Conservation (phyloP, 1,140 invertebrate species). For the Conus ventricosus region DNA sequence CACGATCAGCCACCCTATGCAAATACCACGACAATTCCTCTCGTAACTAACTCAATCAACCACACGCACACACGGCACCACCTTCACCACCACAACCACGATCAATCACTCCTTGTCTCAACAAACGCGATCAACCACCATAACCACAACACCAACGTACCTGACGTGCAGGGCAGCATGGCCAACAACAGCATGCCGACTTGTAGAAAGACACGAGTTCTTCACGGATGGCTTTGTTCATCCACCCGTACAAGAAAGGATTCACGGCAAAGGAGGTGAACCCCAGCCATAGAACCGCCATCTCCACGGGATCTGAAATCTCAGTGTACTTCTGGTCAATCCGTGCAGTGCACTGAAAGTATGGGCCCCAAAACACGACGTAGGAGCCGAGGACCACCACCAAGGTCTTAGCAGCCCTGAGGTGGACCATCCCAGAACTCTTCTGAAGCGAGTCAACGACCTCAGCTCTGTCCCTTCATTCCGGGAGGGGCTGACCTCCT, state of each 20-base stretch:
- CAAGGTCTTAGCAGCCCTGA: constrained; percentile 43
- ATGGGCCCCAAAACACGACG: constrained; percentile 43
- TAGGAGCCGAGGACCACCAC: constrained; percentile 33
- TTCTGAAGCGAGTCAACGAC: too few relatives aligned
- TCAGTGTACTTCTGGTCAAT: not conserved
- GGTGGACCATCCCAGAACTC: constrained; percentile 10
- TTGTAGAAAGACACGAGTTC: constrained; percentile 29
- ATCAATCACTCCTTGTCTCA: too few relatives aligned
- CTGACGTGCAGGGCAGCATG: not conserved
- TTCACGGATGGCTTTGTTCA: constrained; percentile 46
- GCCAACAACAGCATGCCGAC: not conserved
- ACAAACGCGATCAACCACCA: too few relatives aligned
- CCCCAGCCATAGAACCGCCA: constrained; percentile 39
- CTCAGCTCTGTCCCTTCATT: too few relatives aligned
- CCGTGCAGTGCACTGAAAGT: constrained; percentile 31
- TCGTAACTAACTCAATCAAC: too few relatives aligned
- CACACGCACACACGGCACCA: too few relatives aligned
- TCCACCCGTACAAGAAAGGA: constrained; percentile 48
- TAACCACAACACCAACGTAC: not conserved
- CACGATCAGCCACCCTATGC: too few relatives aligned
- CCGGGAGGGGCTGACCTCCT: not conserved
- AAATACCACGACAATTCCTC: too few relatives aligned
- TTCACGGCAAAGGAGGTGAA: constrained; percentile 47
- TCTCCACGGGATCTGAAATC: not conserved
- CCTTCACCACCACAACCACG: too few relatives aligned